Conservation (phyloP, 2,888 invertebrate species). For the Ischnus inquisitorius region DNA sequence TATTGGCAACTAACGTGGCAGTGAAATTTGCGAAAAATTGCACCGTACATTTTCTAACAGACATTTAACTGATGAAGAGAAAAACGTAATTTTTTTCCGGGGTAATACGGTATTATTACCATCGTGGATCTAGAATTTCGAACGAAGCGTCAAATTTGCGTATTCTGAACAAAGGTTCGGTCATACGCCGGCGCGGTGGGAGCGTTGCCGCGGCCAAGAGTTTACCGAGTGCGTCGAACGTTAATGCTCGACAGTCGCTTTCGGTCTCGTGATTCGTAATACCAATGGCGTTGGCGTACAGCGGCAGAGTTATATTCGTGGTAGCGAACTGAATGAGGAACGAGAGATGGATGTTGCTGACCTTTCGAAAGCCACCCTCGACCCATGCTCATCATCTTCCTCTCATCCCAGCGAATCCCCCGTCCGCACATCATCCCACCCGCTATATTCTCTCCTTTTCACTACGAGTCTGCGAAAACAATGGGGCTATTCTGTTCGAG, state of each 20-base stretch:
- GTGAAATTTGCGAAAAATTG: no score
- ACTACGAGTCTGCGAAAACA: constrained; percentile 46
- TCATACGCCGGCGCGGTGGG: background rate
- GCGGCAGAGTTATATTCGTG: constrained; percentile 11
- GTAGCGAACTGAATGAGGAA: constrained; percentile 29
- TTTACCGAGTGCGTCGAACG: constrained; percentile 10
- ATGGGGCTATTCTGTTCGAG: constrained; percentile 23
- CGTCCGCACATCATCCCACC: constrained; percentile 16
- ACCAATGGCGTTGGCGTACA: constrained; percentile 9
- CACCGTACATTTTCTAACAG: background rate
- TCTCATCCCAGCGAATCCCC: constrained; percentile 33
- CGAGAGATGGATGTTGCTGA: constrained; percentile 41
- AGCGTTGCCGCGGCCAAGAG: background rate
- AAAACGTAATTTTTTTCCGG: background rate
- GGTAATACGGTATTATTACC: background rate
- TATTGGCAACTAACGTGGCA: no score
- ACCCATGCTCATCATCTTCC: constrained; percentile 40
- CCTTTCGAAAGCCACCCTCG: constrained; percentile 46
- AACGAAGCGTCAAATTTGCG: constrained; percentile 12
- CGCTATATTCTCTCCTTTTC: constrained; percentile 6
- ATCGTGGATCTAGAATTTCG: background rate
- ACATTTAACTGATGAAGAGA: background rate
- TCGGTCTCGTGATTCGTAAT: constrained; percentile 39
- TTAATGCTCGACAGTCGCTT: constrained; percentile 43
- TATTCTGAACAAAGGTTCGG: background rate